Conservation (phyloP, 2,113 vertebrate species). For the Trinectes maculatus region DNA sequence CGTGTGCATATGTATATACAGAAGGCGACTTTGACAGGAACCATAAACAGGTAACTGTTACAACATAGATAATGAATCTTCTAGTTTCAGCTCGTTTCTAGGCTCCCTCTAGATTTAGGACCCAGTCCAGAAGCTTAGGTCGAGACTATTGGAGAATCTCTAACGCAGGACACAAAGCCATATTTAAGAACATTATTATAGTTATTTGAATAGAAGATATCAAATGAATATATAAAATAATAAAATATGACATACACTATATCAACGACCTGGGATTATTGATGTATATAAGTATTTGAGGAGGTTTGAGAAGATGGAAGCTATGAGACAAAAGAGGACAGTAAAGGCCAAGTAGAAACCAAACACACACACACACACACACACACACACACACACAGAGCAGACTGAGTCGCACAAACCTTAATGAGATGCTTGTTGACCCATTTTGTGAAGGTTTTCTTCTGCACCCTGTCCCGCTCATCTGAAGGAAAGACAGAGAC, state of each 20-base stretch:
- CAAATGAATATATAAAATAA: no score
- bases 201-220: no score
- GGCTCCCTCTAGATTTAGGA: not conserved
- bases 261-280: no score
- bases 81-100: not conserved
- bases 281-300: no score
- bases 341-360: no score
- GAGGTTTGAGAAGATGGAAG: no score
- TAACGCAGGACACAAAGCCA: no score
- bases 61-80: not conserved
- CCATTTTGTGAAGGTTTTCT: conserved; percentile 99
- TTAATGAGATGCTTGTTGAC: conserved; percentile 99
- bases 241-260: no score
- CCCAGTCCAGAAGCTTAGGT: not conserved
- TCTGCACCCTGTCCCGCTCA: conserved; percentile 98
- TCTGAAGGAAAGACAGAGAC: conserved; percentile 77
- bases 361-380: no score
- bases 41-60: not conserved
- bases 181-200: no score
- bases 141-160: no score
- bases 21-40: conserved; percentile 3
- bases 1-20: not conserved
- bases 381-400: not conserved
- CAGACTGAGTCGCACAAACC: conserved; percentile 75
- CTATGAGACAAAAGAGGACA: no score